A percentile compares a stretch with the other conserved stretches of the same genome.
Evolutionary conservation across 2,113 vertebrate genomes (phyloP).

Genomic region (Misgurnus anguillicaudatus): DNA sequence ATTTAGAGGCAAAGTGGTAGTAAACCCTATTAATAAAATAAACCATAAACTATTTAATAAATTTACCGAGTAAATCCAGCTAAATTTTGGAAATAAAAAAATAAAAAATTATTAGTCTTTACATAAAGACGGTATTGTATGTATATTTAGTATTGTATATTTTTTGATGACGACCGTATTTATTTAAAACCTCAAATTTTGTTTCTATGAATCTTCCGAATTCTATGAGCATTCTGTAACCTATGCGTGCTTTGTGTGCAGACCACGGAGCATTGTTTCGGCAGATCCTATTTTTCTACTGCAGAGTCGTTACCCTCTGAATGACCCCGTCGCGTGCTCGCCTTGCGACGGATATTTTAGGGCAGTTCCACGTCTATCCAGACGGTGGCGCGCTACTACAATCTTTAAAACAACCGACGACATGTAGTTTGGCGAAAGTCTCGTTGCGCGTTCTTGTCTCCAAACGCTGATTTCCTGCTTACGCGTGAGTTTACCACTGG

Average conservation of each 20-base stretch:
- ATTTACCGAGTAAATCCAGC: too few species aligned
- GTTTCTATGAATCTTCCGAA: not conserved
- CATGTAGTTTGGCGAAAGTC: slow-evolving; percentile 64
- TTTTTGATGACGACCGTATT: not conserved
- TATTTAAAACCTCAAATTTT: not conserved
- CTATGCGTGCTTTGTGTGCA: slow-evolving; percentile 23
- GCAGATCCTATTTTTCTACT: slow-evolving; percentile 78
- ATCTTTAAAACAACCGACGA: slow-evolving; percentile 66
- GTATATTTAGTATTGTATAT: too few species aligned
- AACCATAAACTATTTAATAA: too few species aligned
- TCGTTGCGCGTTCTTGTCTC: slow-evolving; percentile 65
- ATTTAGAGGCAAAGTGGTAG: too few species aligned
- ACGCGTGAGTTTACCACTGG: slow-evolving; percentile 99
- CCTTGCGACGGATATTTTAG: slow-evolving; percentile 61
- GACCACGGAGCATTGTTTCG: slow-evolving; percentile 75
- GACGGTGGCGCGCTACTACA: slow-evolving; percentile 90
- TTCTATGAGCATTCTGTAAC: not conserved
- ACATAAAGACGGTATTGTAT: too few species aligned
- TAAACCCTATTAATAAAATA: too few species aligned
- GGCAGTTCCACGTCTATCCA: slow-evolving; percentile 73
- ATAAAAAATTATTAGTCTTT: too few species aligned
- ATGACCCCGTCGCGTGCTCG: slow-evolving; percentile 82
- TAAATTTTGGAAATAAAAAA: too few species aligned
- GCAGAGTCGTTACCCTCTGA: slow-evolving; percentile 91
- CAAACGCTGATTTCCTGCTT: slow-evolving; percentile 83